Conservation (phyloP, 2,113 vertebrate genomes). For the Grammomys dolichurus region DNA sequence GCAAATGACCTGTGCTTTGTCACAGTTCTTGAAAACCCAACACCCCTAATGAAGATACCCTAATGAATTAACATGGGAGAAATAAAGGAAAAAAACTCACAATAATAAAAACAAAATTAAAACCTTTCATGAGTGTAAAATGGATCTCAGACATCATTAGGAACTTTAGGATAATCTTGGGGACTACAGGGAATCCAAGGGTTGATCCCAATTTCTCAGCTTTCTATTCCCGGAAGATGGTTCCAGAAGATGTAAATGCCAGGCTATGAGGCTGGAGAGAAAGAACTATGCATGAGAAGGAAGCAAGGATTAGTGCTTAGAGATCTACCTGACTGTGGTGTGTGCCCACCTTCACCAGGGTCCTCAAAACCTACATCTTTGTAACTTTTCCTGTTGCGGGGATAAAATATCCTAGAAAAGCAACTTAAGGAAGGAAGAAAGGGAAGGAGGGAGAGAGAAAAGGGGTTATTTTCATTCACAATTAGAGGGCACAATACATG, state of each 20-base stretch:
- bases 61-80: background rate
- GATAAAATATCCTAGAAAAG: background rate
- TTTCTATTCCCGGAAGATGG: background rate
- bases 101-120: background rate
- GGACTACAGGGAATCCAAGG: fast-evolving
- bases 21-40: background rate
- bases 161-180: background rate
- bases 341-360: background rate
- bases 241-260: background rate
- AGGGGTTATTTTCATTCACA: background rate
- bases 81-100: background rate
- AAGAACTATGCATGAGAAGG: fast-evolving
- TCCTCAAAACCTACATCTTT: background rate
- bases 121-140: fast-evolving
- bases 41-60: too few relatives aligned
- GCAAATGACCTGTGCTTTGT: background rate
- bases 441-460: too few relatives aligned
- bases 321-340: background rate
- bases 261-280: background rate
- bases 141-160: background rate
- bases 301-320: too few relatives aligned
- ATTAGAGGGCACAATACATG: background rate
- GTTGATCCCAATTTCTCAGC: background rate
- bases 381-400: background rate
- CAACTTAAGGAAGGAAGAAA: background rate